Percentiles rank a stretch among this genome's conserved stretches.
Conservation (phyloP, 2,888 invertebrate genomes). For the Trachelus tabidus region DNA sequence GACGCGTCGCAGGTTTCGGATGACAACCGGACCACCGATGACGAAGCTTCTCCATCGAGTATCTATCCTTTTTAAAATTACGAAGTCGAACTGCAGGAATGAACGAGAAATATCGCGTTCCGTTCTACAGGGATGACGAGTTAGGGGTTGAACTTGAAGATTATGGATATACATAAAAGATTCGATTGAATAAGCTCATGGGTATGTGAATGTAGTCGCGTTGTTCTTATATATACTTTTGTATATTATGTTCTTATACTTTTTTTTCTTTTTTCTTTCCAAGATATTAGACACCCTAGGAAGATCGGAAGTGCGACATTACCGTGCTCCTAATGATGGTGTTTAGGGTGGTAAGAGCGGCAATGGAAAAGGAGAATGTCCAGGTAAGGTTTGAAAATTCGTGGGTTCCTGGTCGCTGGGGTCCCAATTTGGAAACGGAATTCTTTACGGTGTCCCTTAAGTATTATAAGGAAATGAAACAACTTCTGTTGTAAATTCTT, state of each 20-base stretch:
- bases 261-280: background rate
- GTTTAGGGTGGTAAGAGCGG: background rate
- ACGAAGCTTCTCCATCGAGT: slow-evolving; percentile 36
- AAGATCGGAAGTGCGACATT: slow-evolving; percentile 8
- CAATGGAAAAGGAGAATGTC: background rate
- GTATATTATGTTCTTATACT: too few species aligned
- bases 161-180: background rate
- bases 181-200: background rate
- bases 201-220: background rate
- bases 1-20: slow-evolving; percentile 57
- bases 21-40: slow-evolving; percentile 65
- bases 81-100: background rate
- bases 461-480: background rate
- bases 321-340: slow-evolving; percentile 8
- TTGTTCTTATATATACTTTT: background rate
- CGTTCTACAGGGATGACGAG: background rate
- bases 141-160: background rate
- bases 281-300: background rate
- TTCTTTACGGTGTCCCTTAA: background rate
- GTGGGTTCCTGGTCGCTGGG: slow-evolving; percentile 1
- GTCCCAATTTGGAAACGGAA: slow-evolving; percentile 3
- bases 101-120: background rate
- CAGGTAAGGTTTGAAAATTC: slow-evolving; percentile 10
- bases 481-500: background rate
- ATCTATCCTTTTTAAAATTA: slow-evolving; percentile 22